Conservation (phyloP, 2,888 invertebrate species). For the Conchocele bisecta region DNA sequence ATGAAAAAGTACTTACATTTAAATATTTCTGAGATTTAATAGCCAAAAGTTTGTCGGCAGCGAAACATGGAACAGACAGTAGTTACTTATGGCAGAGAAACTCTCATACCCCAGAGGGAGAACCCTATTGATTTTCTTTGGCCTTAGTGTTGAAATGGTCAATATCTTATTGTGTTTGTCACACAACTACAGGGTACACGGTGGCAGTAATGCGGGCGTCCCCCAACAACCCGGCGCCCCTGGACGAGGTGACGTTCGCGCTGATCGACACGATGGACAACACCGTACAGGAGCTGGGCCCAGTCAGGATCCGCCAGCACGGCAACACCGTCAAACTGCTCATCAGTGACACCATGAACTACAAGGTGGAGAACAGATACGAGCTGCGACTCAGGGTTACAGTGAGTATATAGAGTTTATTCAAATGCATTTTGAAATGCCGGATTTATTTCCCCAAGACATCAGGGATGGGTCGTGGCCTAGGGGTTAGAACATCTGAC, state of each 20-base stretch:
- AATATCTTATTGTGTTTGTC: too few relatives aligned
- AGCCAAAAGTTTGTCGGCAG: too few relatives aligned
- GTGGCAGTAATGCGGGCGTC: constrained; percentile 70
- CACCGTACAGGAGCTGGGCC: constrained; percentile 55
- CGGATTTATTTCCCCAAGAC: background rate
- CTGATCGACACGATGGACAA: constrained; percentile 62
- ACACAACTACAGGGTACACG: too few relatives aligned
- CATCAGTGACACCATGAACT: constrained; percentile 70
- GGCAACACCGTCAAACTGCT: constrained; percentile 63
- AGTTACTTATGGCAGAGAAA: too few relatives aligned
- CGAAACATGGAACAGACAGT: too few relatives aligned
- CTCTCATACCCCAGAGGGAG: too few relatives aligned
- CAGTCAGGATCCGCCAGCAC: constrained; percentile 58
- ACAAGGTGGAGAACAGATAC: constrained; percentile 67
- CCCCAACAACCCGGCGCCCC: constrained; percentile 64
- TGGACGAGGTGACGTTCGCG: constrained; percentile 64
- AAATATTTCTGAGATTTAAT: too few relatives aligned
- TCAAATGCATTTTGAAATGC: background rate
- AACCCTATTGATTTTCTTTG: too few relatives aligned
- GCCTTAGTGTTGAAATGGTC: too few relatives aligned
- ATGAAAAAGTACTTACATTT: too few relatives aligned
- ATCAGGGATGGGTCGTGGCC: too few relatives aligned
- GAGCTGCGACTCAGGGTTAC: constrained; percentile 70
- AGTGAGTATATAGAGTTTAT: constrained; percentile 57
- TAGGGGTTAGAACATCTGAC: too few relatives aligned